Base-by-base conservation (phyloP, 2,888 invertebrate species). In the Zaprionus lineosus region DNA sequence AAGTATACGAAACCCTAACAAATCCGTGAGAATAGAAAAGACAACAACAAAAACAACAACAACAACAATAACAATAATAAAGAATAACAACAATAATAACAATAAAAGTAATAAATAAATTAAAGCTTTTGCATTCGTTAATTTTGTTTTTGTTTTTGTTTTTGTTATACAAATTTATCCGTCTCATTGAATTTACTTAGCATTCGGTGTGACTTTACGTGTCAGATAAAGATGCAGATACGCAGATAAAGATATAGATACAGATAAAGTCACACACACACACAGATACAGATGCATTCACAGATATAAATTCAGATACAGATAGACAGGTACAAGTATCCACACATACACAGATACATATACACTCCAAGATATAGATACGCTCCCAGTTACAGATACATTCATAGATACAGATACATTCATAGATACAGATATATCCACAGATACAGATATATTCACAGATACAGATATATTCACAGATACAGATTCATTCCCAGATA, bases 1-100 rank as follows among this genome's bases (percentile, higher is more conserved):
- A 77, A 77, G 76, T 77, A 58, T 47, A 55, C 64, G 53, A 64
- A 63, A 36, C 29, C 29, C 34, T 52, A 50, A 46, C 51, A 37
- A 61, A 51, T 33, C 29, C 43, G 16, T 43, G 40, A 37, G 55
- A 16, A 44, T 33, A 24, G 8, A 2, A 24, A 8, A 24, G 6
- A 24, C 8, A 2, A 24, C n/a, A 24, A n/a, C n/a, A 24, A 2
- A 24, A 8, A 24, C 24, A 8, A 29, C n/a, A 29, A 29, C 3
- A 29, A 9, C 9, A 9, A 9, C 2, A 9, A 12, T 12, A 9
- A 11, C 7, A 18, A 18, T 18, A 15, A 46, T 46, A 34, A 16
- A 18, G 39, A 39, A 37, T 15, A n/a, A 11, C 12, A 29, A 26
- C 29, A 24, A 40, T 41, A 44, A 16, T 29, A 3, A 21, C 7